Percentiles rank a stretch among this genome's conserved stretches.
Conservation (phyloP, 2,113 vertebrate genomes). For the Tragelaphus scriptus region DNA sequence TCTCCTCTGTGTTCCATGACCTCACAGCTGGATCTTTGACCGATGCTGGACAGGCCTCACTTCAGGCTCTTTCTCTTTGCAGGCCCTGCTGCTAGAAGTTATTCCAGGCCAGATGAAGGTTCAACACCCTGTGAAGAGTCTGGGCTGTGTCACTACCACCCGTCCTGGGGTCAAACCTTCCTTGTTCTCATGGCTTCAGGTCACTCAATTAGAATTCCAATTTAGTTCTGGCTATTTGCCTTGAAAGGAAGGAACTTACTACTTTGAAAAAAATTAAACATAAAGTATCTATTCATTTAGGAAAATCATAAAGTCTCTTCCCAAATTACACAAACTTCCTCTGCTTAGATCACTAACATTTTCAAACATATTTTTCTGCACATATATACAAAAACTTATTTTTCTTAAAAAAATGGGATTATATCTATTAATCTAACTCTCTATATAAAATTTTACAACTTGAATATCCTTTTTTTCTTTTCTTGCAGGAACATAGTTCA, state of each 20-base stretch:
- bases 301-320: neutral
- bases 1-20: neutral
- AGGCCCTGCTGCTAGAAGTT: slow-evolving; percentile 4
- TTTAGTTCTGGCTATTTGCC: neutral
- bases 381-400: neutral
- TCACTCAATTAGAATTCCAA: slow-evolving; percentile 57
- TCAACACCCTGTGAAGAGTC: slow-evolving; percentile 2
- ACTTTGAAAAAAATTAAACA: slow-evolving; percentile 7
- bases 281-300: neutral
- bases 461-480: neutral
- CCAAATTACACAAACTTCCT: neutral
- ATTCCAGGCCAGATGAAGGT: neutral
- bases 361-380: neutral
- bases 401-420: neutral
- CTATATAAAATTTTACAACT: neutral
- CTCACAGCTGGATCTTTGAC: neutral
- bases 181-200: slow-evolving; percentile 7
- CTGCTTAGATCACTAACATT: neutral
- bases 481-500: neutral
- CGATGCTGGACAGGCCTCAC: neutral
- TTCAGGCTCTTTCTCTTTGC: neutral
- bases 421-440: neutral
- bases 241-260: slow-evolving; percentile 31
- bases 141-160: slow-evolving; percentile 15
- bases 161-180: neutral